Percentiles rank a stretch among this genome's conserved stretches.
Evolutionary conservation across 2,113 vertebrate species (phyloP).

Genomic region (Zapus hudsonius): DNA sequence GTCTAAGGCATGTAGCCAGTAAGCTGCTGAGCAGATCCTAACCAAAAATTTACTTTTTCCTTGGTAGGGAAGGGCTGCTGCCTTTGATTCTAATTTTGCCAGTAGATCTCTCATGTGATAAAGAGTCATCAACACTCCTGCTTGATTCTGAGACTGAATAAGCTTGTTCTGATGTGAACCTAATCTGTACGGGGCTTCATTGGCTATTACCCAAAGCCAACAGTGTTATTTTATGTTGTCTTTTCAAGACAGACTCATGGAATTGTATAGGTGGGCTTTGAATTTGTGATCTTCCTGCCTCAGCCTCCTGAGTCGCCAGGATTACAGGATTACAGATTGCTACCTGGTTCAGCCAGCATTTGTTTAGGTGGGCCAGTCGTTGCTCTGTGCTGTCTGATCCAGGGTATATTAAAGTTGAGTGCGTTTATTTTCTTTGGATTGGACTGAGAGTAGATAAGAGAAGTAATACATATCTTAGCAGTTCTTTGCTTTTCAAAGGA

Average conservation of each 20-base stretch:
- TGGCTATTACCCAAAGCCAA: background rate
- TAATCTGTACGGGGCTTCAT: too few relatives aligned
- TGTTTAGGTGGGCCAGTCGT: background rate
- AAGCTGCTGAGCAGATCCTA: too few relatives aligned
- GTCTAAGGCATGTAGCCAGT: too few relatives aligned
- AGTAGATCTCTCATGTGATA: background rate
- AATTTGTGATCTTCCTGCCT: background rate
- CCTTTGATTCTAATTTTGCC: constrained; percentile 57
- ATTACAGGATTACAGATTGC: background rate
- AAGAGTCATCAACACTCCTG: background rate
- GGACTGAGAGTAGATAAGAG: background rate
- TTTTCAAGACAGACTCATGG: background rate
- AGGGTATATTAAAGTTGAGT: background rate
- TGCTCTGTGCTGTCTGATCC: background rate
- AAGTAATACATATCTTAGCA: background rate
- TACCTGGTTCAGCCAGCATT: background rate
- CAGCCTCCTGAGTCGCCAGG: background rate
- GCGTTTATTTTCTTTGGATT: constrained; percentile 56
- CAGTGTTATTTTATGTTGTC: background rate
- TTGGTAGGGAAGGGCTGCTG: background rate
- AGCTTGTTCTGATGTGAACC: too few relatives aligned
- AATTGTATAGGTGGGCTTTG: background rate
- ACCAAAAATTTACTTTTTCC: constrained; percentile 47
- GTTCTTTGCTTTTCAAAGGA: background rate
- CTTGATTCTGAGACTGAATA: too few relatives aligned